phyloP scores from a whole-genome alignment of 1,140 invertebrate species.

The Uloborus diversus region DNA sequence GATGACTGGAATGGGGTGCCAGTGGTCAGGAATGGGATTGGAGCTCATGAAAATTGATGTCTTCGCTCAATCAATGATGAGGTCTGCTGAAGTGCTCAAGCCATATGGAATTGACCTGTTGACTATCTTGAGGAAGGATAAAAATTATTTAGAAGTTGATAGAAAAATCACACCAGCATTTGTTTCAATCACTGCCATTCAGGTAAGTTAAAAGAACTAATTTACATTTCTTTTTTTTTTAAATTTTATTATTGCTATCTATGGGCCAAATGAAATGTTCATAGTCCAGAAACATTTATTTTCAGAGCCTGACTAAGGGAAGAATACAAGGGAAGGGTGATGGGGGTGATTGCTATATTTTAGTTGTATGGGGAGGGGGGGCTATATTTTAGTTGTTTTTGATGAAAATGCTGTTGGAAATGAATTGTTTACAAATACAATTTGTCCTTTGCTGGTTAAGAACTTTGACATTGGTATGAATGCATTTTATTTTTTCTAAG shows the following conservation, averaged over 20 bases:
- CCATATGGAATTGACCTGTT: conserved; percentile 82
- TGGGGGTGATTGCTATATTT: too few relatives aligned
- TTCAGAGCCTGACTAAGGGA: too few relatives aligned
- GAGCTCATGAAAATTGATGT: conserved; percentile 80
- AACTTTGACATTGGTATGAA: too few relatives aligned
- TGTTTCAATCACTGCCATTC: conserved; percentile 69
- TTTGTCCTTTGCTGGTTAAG: too few relatives aligned
- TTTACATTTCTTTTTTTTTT: not conserved
- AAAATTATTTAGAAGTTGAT: not conserved
- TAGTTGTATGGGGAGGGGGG: too few relatives aligned
- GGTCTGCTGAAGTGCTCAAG: conserved; percentile 77
- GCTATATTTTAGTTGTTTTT: not conserved
- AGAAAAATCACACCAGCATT: conserved; percentile 14
- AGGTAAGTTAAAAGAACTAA: conserved; percentile 70
- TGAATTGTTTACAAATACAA: too few relatives aligned
- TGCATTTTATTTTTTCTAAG: too few relatives aligned
- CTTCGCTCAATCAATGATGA: conserved; percentile 80
- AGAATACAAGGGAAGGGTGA: too few relatives aligned
- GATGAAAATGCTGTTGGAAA: too few relatives aligned
- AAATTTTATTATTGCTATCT: conserved; percentile 70
- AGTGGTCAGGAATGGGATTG: conserved; percentile 93
- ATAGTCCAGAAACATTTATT: too few relatives aligned
- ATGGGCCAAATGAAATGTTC: too few relatives aligned
- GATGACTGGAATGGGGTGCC: conserved; percentile 95
- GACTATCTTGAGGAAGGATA: conserved; percentile 70